phyloP scores from a whole-genome alignment of 2,113 vertebrate genomes.

The Electrona antarctica region DNA sequence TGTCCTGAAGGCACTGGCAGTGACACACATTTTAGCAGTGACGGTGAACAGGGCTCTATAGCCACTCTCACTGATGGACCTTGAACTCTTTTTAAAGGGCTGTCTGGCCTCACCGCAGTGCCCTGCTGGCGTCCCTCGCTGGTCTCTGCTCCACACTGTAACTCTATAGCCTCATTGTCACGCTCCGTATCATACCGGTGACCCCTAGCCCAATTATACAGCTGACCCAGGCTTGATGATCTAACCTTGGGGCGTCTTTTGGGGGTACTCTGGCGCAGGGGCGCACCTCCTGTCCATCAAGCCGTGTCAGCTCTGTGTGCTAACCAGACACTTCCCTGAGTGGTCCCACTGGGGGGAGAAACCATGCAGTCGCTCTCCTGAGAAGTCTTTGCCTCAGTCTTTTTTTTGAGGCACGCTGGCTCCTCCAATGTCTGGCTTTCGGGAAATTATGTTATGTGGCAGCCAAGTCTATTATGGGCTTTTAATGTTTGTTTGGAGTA shows the following conservation, averaged over 20 bases:
- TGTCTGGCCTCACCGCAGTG: conserved; percentile 58
- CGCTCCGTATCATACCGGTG: conserved; percentile 73
- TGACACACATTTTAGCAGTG: conserved; percentile 57
- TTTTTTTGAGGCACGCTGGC: background rate
- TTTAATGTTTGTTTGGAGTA: too few species aligned
- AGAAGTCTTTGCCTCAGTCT: background rate
- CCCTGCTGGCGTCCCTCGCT: conserved; percentile 36
- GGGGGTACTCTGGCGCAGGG: conserved; percentile 63
- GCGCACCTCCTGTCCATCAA: conserved; percentile 73
- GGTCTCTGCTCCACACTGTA: conserved; percentile 68
- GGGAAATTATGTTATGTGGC: too few species aligned
- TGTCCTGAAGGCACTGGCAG: conserved; percentile 40
- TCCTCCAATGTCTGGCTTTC: too few species aligned
- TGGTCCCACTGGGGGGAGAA: conserved; percentile 65
- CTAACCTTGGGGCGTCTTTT: conserved; percentile 77
- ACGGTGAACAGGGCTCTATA: conserved; percentile 57
- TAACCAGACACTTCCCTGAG: conserved; percentile 81
- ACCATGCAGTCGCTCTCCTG: conserved; percentile 51
- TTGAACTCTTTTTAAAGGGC: conserved; percentile 66
- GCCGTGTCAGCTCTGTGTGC: conserved; percentile 69
- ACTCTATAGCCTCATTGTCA: conserved; percentile 78
- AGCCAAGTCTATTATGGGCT: too few species aligned
- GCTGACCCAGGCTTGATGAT: conserved; percentile 80
- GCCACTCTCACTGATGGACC: conserved; percentile 59
- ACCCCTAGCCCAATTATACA: conserved; percentile 79